phyloP scores from a whole-genome alignment of 1,140 invertebrate species.

The Drosophila malerkotliana region DNA sequence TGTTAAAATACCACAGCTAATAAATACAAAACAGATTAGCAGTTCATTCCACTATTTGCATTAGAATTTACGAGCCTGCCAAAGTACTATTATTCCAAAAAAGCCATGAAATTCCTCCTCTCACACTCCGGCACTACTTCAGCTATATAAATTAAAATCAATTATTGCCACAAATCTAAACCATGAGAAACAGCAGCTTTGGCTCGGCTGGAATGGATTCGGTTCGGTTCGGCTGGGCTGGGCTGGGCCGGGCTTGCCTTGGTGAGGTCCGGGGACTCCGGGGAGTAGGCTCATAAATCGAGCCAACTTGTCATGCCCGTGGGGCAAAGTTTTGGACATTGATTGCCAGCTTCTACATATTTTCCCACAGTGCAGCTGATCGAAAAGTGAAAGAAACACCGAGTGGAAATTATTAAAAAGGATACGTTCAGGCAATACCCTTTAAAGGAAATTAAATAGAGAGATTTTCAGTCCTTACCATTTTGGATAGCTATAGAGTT shows the following conservation, averaged over 20 bases:
- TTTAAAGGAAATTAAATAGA: neutral
- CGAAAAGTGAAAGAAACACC: conserved; percentile 71
- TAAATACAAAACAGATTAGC: neutral
- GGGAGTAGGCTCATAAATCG: conserved; percentile 71
- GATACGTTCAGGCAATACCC: conserved; percentile 29
- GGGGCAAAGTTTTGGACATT: conserved; percentile 74
- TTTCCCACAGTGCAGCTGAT: conserved; percentile 73
- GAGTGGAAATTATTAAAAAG: neutral
- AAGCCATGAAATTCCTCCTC: conserved; percentile 3
- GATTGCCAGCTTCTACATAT: conserved; percentile 82
- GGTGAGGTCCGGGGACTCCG: conserved; percentile 24
- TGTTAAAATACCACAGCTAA: neutral
- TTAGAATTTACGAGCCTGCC: neutral
- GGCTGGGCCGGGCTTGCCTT: conserved; percentile 5
- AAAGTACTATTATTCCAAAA: conserved; percentile 4
- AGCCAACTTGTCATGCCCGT: conserved; percentile 71
- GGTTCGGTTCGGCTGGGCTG: conserved; percentile 4
- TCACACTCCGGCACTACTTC: conserved; percentile 29
- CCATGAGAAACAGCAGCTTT: conserved; percentile 61
- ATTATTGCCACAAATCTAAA: conserved; percentile 79
- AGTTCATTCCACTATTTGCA: neutral
- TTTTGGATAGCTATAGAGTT: too few relatives aligned
- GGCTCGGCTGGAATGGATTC: conserved; percentile 23
- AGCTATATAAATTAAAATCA: conserved; percentile 74
- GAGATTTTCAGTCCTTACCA: too few relatives aligned